These are phyloP conservation scores for Megalops atlanticus DNA, from an alignment of 2,113 vertebrate species.

Conservation along the genomic window DNA sequence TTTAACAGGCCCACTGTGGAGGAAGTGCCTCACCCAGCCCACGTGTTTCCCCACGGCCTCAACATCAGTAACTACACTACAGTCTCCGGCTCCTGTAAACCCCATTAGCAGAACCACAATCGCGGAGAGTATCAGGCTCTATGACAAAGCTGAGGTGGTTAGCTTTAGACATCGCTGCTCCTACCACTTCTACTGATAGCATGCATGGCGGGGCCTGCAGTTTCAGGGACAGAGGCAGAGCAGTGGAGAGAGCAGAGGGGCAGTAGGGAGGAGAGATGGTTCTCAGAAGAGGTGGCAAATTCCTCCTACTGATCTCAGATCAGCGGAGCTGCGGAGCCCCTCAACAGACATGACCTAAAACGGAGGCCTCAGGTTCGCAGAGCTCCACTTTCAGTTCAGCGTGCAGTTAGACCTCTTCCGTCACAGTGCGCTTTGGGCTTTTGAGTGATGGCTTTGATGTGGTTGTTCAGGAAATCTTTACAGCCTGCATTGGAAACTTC, in stretches of 20 bases:
- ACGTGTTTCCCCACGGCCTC: not conserved
- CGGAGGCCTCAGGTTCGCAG: not conserved
- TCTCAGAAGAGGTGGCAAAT: not conserved
- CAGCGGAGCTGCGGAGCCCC: not conserved
- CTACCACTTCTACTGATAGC: not conserved
- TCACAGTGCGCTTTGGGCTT: not conserved
- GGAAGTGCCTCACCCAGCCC: not conserved
- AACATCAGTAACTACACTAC: not conserved
- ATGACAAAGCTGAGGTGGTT: too few species aligned
- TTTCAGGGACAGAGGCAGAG: not conserved
- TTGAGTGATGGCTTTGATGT: not conserved
- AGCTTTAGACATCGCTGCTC: not conserved
- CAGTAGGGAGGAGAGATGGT: not conserved
- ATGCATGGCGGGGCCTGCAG: not conserved
- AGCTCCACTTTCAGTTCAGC: not conserved
- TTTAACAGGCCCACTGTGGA: not conserved
- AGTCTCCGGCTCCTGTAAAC: too few species aligned
- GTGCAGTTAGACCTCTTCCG: not conserved
- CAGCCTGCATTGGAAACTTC: not conserved
- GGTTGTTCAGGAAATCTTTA: not conserved
- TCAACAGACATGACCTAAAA: not conserved
- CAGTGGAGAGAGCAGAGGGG: not conserved
- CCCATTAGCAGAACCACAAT: not conserved
- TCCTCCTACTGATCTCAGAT: not conserved
- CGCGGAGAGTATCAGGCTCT: not conserved